Base-by-base conservation (phyloP, 2,797 vertebrate species). In the Gobio occitaniae region DNA sequence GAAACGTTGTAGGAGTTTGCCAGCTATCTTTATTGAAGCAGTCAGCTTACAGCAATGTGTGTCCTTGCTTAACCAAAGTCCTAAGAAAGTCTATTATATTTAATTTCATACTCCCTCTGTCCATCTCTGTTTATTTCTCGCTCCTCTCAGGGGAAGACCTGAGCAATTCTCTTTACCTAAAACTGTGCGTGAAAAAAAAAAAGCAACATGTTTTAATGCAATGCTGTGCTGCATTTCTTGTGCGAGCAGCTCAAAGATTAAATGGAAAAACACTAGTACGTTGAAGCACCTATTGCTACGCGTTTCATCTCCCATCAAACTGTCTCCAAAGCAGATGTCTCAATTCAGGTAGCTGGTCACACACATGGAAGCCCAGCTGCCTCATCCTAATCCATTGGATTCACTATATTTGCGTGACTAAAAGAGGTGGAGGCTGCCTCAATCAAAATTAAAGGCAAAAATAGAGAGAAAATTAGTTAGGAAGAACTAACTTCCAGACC, bases 281-380 rank as follows among this genome's bases (percentile, higher is more conserved):
- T 38, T 81, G 29, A 87, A 52, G 71, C 69, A 83, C 72, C 32
- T 52, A 74, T 81, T 68, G 76, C 71, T 71, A 71, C 41, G 48
- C 36, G 52, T 65, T 82, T 83, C 76, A 54, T 80, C 80, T 83
- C 41, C 77, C 75, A 77, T 80, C 85, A 85, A 82, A 85, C 50
- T 72, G 65, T 50, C 25, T 70, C 47, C 66, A 38, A 80, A 83
- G 84, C 86, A 86, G 87, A 88, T 84, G 84, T 87, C 89, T 90
- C 86, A 90, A 90, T 90, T 89, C 87, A 87, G 86, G 89, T 88
- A 88, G 86, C 83, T 82, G 82, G 81, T 87, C 87, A 87, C 85
- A 86, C 83, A 70, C 50, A 86, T 50, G 36, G 79, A 81, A 78
- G 78, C 84, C 63, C 87, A 90, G 89, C 86, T 89, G 87, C 82